Conservation (phyloP, 2,888 invertebrate species). For the Drosophila yooni region DNA sequence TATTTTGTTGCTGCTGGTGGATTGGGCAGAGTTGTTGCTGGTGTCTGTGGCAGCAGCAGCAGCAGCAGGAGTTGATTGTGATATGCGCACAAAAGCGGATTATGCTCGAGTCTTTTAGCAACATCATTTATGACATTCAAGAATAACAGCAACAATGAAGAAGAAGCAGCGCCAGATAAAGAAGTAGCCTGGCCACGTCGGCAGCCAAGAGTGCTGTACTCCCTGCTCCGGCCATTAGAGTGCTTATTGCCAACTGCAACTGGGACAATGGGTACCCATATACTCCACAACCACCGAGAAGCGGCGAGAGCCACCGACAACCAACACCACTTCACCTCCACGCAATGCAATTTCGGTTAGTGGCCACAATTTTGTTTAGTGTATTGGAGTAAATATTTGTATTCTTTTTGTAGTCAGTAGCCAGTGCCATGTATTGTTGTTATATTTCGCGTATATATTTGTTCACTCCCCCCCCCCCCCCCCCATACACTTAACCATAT, state of each 20-base stretch:
- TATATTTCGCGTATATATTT: constrained; percentile 49
- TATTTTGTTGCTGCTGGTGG: constrained; percentile 1
- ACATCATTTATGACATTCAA: constrained; percentile 77
- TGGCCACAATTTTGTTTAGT: constrained; percentile 78
- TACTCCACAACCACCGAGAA: background rate
- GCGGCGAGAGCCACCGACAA: background rate
- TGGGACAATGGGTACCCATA: constrained; percentile 20
- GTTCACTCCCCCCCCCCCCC: background rate
- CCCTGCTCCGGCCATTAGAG: constrained; percentile 23
- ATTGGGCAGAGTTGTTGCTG: constrained; percentile 5
- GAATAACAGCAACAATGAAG: constrained; percentile 55
- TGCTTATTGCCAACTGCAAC: constrained; percentile 39
- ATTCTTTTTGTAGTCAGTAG: constrained; percentile 30
- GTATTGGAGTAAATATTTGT: constrained; percentile 65
- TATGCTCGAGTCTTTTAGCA: constrained; percentile 76
- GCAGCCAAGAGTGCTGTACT: constrained; percentile 3
- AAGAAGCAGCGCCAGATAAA: background rate
- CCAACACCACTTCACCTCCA: constrained; percentile 23
- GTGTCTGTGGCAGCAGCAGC: background rate
- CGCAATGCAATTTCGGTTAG: constrained; percentile 75
- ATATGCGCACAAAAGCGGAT: constrained; percentile 81
- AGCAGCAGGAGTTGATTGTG: constrained; percentile 71
- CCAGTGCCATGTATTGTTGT: constrained; percentile 52
- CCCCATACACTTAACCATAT: constrained; percentile 4
- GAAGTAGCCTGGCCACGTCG: background rate